These are phyloP conservation scores for Gephyroberyx darwinii DNA, from an alignment of 2,797 vertebrate species.

Conservation along the genomic window DNA sequence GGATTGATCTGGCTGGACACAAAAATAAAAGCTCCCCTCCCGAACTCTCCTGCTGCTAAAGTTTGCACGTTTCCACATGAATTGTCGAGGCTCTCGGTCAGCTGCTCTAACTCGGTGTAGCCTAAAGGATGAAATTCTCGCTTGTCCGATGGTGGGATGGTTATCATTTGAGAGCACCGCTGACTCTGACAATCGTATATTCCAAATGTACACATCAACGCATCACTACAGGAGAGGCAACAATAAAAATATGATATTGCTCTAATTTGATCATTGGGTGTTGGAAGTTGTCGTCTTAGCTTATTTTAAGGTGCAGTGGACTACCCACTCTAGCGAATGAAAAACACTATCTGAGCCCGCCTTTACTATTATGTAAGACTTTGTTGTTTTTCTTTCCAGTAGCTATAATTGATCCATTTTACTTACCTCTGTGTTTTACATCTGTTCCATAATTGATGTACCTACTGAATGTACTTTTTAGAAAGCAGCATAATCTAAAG, in stretches of 20 bases:
- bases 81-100: neutral
- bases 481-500: slow-evolving; percentile 66
- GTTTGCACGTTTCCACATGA: neutral
- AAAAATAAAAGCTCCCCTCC: neutral
- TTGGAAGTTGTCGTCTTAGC: neutral
- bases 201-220: neutral
- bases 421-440: slow-evolving; percentile 63
- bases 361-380: slow-evolving; percentile 29
- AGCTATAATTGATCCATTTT: slow-evolving; percentile 37
- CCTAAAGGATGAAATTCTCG: slow-evolving; percentile 16
- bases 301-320: neutral
- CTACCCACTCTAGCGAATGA: neutral
- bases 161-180: neutral
- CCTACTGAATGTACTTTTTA: slow-evolving; percentile 81
- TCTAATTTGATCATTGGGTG: neutral
- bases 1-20: neutral
- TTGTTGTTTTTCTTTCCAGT: slow-evolving; percentile 28
- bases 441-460: slow-evolving; percentile 66
- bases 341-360: slow-evolving; percentile 32
- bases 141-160: neutral
- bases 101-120: slow-evolving; percentile 12
- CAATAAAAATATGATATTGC: neutral
- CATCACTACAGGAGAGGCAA: neutral
- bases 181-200: slow-evolving; percentile 56
- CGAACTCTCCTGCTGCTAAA: neutral